Conservation (phyloP, 2,113 vertebrate genomes). For the Meles meles region DNA sequence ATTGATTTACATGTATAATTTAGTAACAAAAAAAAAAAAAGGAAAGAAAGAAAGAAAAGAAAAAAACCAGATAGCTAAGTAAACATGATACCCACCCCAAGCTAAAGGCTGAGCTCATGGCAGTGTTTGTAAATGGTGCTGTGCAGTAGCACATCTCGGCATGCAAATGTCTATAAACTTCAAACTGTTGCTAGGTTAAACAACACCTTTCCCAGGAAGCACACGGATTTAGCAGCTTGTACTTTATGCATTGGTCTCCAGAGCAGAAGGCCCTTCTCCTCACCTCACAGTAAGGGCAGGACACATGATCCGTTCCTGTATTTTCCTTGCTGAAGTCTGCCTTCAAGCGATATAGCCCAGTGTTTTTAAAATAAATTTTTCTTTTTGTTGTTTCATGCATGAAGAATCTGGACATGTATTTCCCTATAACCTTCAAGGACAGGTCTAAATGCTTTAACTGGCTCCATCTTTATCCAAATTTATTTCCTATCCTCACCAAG, state of each 20-base stretch:
- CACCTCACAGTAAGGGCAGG: neutral
- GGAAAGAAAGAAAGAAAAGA: neutral
- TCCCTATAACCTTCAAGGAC: neutral
- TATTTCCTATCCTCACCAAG: neutral
- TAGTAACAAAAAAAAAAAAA: constrained; percentile 53
- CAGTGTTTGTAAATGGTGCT: constrained; percentile 66
- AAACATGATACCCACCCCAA: constrained; percentile 63
- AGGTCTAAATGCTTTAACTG: neutral
- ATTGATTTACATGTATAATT: constrained; percentile 58
- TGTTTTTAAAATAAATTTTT: neutral
- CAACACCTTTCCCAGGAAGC: constrained; percentile 68
- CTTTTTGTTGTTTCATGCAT: neutral
- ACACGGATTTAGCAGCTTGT: constrained; percentile 25
- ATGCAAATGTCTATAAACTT: constrained; percentile 68
- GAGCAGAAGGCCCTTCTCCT: constrained; percentile 4
- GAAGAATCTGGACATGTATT: neutral
- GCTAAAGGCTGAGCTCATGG: constrained; percentile 60
- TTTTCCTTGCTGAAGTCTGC: neutral
- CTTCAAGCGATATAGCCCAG: neutral
- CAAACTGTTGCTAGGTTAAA: constrained; percentile 68
- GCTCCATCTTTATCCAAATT: neutral
- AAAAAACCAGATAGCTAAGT: constrained; percentile 51
- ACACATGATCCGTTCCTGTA: neutral
- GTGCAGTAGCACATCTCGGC: constrained; percentile 11
- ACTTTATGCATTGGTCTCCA: constrained; percentile 8